These are phyloP conservation scores for Drosophila aldrichi DNA, from an alignment of 2,888 invertebrate genomes.

Conservation along the genomic window DNA sequence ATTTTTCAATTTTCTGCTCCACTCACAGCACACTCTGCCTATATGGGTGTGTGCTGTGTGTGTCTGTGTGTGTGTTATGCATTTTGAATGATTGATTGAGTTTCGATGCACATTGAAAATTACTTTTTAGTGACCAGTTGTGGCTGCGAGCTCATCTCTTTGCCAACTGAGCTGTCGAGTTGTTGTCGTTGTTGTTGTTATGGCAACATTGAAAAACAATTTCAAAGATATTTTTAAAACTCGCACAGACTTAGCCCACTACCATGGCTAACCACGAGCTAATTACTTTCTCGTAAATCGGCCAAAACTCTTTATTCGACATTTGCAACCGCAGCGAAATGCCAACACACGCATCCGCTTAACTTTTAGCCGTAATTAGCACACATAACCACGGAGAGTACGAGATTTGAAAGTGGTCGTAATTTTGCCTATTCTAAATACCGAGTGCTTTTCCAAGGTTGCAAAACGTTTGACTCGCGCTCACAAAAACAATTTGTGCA, in stretches of 20 bases:
- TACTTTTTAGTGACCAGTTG: slow-evolving; percentile 36
- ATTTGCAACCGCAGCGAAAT: slow-evolving; percentile 6
- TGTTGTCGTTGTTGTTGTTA: neutral
- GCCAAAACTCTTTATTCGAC: neutral
- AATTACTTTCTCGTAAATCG: slow-evolving; percentile 5
- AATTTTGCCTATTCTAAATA: neutral
- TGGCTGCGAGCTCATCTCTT: neutral
- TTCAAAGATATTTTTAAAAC: neutral
- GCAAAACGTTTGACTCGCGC: neutral
- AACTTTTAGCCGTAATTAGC: slow-evolving; percentile 1
- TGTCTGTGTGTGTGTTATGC: slow-evolving; percentile 35
- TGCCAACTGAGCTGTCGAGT: neutral
- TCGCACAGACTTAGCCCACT: neutral
- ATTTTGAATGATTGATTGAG: slow-evolving; percentile 70
- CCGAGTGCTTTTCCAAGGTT: neutral
- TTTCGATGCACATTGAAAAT: slow-evolving; percentile 63
- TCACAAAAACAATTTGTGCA: too few relatives aligned
- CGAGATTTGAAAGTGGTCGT: neutral
- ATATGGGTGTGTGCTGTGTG: neutral
- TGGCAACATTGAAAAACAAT: neutral
- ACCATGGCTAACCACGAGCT: neutral
- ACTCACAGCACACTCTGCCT: neutral
- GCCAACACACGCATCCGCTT: slow-evolving; percentile 1
- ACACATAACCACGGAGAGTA: neutral
- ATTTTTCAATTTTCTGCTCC: slow-evolving; percentile 6